Evolutionary conservation across 2,888 invertebrate species (phyloP), one percentile per base, ranked within the genome.

Genomic region (Cheilosia grossa): DNA sequence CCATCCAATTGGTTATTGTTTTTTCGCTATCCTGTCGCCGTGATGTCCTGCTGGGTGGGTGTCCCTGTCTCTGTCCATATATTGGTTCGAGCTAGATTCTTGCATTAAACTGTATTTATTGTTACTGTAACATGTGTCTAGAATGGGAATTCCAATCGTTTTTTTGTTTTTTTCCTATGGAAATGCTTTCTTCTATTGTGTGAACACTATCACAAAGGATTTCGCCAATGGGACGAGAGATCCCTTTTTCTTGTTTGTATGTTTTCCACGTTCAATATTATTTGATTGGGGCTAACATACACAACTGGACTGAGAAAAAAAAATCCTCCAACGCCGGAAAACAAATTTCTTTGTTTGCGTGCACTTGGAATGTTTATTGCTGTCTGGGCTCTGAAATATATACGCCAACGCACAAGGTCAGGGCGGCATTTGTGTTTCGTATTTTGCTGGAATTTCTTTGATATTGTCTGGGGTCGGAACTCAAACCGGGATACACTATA

Each of bases 41-140:
- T 72, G 64, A 54, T 79, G 78, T 78, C 67, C 82, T 67, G 27
- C 47, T 54, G 67, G 53, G 40, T 59, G 54, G 61, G 33, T 82
- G 59, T 30, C 2, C 40, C 30, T 27, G 27, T 27, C 37, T 59
- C 27, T 27, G 27, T 27, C 27, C 27, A 27, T 27, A 44, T 19
- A 33, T 75, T 63, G 58, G 74, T 27, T 56, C 44, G 61, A 73
- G 72, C 58, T 58, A 6, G 37, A 67, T 63, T 61, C 44, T 69
- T 80, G 53, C 64, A 70, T 80, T 75, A 70, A 80, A 80, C 74
- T 56, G 80, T 83, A 70, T 80, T 74, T 74, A 70, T 80, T 70
- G 80, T 80, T 64, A 69, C 64, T 70, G 80, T 75, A 80, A 80
- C 83, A 83, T 80, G 74, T 83, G 83, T 80, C 74, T 74, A 66